Percentiles rank a stretch among this genome's conserved stretches.
Evolutionary conservation across 1,140 invertebrate genomes (phyloP).

Genomic region (Heliconius himera): DNA sequence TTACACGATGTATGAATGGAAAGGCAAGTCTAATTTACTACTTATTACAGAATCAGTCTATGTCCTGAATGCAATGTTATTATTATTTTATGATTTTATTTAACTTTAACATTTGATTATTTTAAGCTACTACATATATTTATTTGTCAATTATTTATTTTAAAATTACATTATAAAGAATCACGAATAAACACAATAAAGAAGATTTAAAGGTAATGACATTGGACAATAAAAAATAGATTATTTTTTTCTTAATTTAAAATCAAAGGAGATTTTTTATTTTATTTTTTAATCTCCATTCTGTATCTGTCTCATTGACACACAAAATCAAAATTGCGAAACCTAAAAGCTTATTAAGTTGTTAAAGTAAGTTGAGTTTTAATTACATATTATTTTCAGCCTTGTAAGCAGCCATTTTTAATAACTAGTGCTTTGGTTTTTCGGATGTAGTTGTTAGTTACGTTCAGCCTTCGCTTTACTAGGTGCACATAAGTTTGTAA

Average conservation of each 20-base stretch:
- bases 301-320: not conserved
- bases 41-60: constrained; percentile 9
- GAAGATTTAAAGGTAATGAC: no score
- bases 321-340: not conserved
- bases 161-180: not conserved
- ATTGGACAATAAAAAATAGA: no score
- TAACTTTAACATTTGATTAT: not conserved
- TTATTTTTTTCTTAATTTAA: no score
- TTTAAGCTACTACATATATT: not conserved
- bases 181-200: no score
- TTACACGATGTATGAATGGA: constrained; percentile 32
- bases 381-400: not conserved
- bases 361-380: not conserved
- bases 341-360: constrained; percentile 9
- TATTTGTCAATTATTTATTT: not conserved
- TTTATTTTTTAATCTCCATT: no score
- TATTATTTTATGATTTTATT: constrained; percentile 1
- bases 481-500: not conserved
- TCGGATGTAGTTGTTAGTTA: not conserved
- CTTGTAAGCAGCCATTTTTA: not conserved
- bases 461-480: not conserved
- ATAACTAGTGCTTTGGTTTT: not conserved
- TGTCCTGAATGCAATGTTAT: not conserved
- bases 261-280: no score
- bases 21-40: constrained; percentile 35